Conservation (phyloP, 2,888 invertebrate genomes). For the Oscheius sp. region DNA sequence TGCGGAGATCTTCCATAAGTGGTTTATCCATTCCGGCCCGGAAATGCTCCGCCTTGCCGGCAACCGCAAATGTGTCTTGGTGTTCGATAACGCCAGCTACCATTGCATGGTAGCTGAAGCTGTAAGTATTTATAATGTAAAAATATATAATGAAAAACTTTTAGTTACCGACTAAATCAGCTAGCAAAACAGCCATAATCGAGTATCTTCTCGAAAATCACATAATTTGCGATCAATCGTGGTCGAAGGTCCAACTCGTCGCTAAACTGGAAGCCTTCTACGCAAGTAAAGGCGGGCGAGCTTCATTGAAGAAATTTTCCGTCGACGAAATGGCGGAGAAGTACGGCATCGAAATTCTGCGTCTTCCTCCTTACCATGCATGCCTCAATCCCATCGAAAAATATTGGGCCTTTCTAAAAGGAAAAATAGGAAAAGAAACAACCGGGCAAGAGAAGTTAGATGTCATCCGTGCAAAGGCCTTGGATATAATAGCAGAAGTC, state of each 20-base stretch:
- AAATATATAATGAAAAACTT: too few relatives aligned
- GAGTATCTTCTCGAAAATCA: not conserved
- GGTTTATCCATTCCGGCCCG: not conserved
- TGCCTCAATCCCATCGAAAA: conserved; percentile 10
- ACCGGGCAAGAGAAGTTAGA: not conserved
- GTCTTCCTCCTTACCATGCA: conserved; percentile 1
- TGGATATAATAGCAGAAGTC: not conserved
- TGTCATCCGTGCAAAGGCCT: not conserved
- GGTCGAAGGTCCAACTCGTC: not conserved
- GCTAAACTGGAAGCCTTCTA: not conserved
- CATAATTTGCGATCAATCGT: not conserved
- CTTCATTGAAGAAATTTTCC: too few relatives aligned
- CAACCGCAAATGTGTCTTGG: conserved; percentile 11
- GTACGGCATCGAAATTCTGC: not conserved
- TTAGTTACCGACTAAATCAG: not conserved
- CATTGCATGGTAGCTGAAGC: not conserved
- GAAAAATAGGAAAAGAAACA: not conserved
- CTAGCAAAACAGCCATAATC: not conserved
- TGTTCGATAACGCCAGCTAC: conserved; percentile 24
- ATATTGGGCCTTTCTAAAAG: conserved; percentile 9
- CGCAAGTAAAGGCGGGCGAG: not conserved
- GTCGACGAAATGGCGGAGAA: not conserved
- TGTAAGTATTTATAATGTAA: too few relatives aligned
- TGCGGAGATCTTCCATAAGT: not conserved
- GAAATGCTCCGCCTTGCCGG: not conserved